Conservation (phyloP, 1,140 invertebrate species). For the Oryzaephilus surinamensis region DNA sequence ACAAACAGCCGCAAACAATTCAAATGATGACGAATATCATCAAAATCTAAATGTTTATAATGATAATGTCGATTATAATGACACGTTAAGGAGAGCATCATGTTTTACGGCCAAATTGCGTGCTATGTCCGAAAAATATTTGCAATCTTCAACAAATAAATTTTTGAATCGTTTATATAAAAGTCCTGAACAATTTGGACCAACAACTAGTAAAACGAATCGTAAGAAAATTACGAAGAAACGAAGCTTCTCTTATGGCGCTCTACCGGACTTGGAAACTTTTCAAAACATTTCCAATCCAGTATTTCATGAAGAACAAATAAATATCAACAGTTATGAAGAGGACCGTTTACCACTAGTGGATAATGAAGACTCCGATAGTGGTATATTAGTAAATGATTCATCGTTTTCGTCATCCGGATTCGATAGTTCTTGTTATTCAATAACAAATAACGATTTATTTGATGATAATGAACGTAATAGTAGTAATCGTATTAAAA, state of each 20-base stretch:
- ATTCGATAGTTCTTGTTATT: conserved; percentile 53
- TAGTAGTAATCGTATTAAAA: no score
- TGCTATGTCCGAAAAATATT: conserved; percentile 59
- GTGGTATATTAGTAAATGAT: conserved; percentile 63
- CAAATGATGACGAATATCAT: neutral
- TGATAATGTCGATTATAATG: conserved; percentile 21
- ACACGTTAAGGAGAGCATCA: conserved; percentile 38
- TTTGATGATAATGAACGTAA: no score
- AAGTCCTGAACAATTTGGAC: conserved; percentile 31
- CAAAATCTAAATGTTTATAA: conserved; percentile 6
- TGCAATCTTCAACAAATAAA: conserved; percentile 56
- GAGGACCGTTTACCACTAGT: conserved; percentile 32
- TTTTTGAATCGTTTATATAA: conserved; percentile 59
- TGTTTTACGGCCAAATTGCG: conserved; percentile 57
- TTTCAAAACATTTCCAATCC: conserved; percentile 51
- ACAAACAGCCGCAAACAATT: conserved; percentile 1
- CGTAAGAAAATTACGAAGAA: conserved; percentile 44
- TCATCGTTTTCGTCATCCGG: conserved; percentile 57
- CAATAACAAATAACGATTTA: no score
- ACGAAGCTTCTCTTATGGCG: conserved; percentile 67
- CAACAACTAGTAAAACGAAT: conserved; percentile 20
- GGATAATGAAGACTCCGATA: conserved; percentile 54
- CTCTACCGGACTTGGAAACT: conserved; percentile 59
- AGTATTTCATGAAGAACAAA: conserved; percentile 46
- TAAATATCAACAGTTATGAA: conserved; percentile 47